Evolutionary conservation across 2,888 invertebrate species (phyloP).

Genomic region (Aphodius sticticus): DNA sequence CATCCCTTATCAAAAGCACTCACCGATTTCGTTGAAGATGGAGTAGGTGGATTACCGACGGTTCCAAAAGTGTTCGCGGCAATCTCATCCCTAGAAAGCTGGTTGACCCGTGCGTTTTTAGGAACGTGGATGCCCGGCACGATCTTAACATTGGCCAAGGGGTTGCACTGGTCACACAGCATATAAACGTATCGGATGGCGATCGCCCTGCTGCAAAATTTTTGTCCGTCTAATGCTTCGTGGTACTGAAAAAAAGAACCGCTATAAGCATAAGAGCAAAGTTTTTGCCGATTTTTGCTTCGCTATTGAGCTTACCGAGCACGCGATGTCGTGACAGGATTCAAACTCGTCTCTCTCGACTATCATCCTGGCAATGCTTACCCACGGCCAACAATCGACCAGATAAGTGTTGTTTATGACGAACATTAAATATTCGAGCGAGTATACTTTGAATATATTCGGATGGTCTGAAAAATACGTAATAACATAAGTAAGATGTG

Average conservation of each 20-base stretch:
- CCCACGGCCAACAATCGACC: conserved; percentile 41
- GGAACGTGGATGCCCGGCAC: conserved; percentile 59
- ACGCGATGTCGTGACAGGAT: conserved; percentile 53
- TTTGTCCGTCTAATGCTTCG: conserved; percentile 53
- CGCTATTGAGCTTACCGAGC: conserved; percentile 47
- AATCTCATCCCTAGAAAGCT: neutral
- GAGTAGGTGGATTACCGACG: neutral
- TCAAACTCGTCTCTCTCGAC: conserved; percentile 55
- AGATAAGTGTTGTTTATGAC: conserved; percentile 46
- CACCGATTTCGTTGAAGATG: neutral
- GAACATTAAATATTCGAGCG: conserved; percentile 52
- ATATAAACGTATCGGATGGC: conserved; percentile 59
- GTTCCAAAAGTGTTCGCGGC: neutral
- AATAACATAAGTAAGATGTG: too few species aligned
- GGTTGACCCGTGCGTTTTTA: conserved; percentile 36
- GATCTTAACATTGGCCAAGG: conserved; percentile 55
- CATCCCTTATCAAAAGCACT: neutral
- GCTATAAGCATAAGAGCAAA: conserved; percentile 19
- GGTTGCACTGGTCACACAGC: conserved; percentile 60
- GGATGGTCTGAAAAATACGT: conserved; percentile 53
- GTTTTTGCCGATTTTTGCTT: too few species aligned
- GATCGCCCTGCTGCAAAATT: conserved; percentile 58
- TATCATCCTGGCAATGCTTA: conserved; percentile 49
- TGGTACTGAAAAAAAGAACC: conserved; percentile 54
- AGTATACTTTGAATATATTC: conserved; percentile 49